A percentile compares a stretch with the other conserved stretches of the same genome.
Conservation (phyloP, 2,888 invertebrate genomes). For the Pseudoips prasinana region DNA sequence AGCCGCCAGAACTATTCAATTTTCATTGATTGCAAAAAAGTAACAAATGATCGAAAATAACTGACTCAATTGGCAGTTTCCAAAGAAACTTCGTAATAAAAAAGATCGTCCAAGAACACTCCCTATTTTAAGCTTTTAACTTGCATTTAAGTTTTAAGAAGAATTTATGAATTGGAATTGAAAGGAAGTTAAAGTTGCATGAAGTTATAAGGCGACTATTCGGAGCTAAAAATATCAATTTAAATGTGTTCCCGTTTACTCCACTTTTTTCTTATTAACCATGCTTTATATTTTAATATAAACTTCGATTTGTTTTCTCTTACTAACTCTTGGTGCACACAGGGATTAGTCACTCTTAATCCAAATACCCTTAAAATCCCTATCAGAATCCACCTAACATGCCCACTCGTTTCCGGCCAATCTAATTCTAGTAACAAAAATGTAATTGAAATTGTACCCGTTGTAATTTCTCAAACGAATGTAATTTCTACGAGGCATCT, state of each 20-base stretch:
- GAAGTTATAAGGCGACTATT: conserved; percentile 36
- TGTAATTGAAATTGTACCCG: no score
- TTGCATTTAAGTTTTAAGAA: conserved; percentile 67
- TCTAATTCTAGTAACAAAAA: no score
- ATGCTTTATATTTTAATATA: no score
- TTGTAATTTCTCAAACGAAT: no score
- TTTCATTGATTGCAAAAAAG: neutral
- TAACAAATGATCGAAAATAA: conserved; percentile 16
- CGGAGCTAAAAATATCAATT: conserved; percentile 32
- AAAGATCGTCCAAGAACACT: conserved; percentile 53
- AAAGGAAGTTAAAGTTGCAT: conserved; percentile 57
- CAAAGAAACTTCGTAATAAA: conserved; percentile 47
- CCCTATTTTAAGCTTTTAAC: conserved; percentile 64
- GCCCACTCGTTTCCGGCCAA: no score
- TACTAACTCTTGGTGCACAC: no score
- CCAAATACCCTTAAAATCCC: no score
- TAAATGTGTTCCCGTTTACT: conserved; percentile 18
- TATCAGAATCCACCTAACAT: no score
- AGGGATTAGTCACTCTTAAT: no score
- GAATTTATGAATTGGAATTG: conserved; percentile 65
- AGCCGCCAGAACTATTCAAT: no score
- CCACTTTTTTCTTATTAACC: conserved; percentile 12
- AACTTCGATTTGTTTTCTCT: no score
- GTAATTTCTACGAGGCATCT: no score
- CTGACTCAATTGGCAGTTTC: conserved; percentile 38